These are phyloP conservation scores for Dynastes grantii DNA, from an alignment of 2,888 invertebrate species.

Conservation along the genomic window DNA sequence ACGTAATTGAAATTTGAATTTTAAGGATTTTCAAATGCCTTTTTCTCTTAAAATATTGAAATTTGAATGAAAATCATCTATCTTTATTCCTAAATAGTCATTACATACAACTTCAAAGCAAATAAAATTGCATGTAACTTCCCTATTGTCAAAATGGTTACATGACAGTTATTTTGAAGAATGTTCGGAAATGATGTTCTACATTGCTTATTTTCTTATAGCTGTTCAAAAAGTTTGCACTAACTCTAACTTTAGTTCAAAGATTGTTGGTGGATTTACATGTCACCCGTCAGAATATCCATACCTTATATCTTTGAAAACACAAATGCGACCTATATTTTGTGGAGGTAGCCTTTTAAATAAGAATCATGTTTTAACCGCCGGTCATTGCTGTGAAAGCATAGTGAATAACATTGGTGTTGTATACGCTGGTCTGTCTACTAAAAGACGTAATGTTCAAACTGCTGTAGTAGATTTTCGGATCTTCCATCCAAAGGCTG, in stretches of 20 bases:
- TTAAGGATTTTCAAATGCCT: too few species aligned
- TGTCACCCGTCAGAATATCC: background rate
- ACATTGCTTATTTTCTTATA: background rate
- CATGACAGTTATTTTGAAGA: background rate
- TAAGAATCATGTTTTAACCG: background rate
- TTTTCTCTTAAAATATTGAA: too few species aligned
- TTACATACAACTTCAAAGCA: too few species aligned
- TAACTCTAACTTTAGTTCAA: background rate
- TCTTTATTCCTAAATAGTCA: too few species aligned
- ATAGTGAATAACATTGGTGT: background rate
- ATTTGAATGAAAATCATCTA: too few species aligned
- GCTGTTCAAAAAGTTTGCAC: background rate
- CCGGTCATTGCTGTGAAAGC: background rate
- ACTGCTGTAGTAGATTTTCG: background rate
- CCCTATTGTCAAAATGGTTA: too few species aligned
- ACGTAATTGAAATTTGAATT: too few species aligned
- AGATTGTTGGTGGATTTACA: conserved; percentile 1
- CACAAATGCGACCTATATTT: background rate
- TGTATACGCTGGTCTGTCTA: background rate
- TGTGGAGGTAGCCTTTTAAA: conserved; percentile 17
- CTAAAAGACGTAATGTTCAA: background rate
- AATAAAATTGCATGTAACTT: too few species aligned
- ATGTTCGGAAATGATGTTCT: background rate
- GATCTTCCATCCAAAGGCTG: background rate
- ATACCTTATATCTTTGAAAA: background rate